phyloP scores from a whole-genome alignment of 2,888 invertebrate species.

The Drosophila neonasuta region DNA sequence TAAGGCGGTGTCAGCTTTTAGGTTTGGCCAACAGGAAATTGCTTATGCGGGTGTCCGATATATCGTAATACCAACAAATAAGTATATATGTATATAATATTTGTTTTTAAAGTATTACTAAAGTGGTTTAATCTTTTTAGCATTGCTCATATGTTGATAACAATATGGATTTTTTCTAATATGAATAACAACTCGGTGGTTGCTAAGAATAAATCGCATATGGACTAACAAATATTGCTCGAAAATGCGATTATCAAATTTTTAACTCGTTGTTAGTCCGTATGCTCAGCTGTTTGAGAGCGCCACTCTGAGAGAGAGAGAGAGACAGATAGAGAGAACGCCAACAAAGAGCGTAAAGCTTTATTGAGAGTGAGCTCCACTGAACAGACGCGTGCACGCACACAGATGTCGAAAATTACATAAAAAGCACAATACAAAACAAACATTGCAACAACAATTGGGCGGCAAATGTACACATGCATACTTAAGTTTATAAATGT shows the following conservation, averaged over 20 bases:
- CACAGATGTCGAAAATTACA: conserved; percentile 35
- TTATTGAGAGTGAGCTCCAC: conserved; percentile 18
- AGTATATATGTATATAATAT: neutral
- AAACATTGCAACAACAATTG: conserved; percentile 38
- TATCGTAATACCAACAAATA: conserved; percentile 1
- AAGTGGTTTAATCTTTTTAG: neutral
- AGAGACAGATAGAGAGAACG: conserved; percentile 11
- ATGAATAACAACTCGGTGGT: conserved; percentile 4
- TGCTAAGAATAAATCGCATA: neutral
- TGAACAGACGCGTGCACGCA: conserved; percentile 13
- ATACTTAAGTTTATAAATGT: neutral
- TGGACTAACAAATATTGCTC: conserved; percentile 1
- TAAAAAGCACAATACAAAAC: conserved; percentile 36
- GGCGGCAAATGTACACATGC: conserved; percentile 16
- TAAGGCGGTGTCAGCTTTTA: conserved; percentile 14
- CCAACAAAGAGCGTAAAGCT: conserved; percentile 34
- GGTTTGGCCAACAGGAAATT: conserved; percentile 14
- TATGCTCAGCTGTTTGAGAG: conserved; percentile 29
- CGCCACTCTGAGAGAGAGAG: conserved; percentile 10
- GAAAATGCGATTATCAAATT: conserved; percentile 9
- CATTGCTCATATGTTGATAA: neutral
- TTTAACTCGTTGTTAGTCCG: neutral
- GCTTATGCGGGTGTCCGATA: conserved; percentile 6
- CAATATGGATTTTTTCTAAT: conserved; percentile 2
- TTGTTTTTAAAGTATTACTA: neutral